Evolutionary conservation across 1,140 invertebrate genomes (phyloP).

Genomic region (Drosophila trapezifrons): DNA sequence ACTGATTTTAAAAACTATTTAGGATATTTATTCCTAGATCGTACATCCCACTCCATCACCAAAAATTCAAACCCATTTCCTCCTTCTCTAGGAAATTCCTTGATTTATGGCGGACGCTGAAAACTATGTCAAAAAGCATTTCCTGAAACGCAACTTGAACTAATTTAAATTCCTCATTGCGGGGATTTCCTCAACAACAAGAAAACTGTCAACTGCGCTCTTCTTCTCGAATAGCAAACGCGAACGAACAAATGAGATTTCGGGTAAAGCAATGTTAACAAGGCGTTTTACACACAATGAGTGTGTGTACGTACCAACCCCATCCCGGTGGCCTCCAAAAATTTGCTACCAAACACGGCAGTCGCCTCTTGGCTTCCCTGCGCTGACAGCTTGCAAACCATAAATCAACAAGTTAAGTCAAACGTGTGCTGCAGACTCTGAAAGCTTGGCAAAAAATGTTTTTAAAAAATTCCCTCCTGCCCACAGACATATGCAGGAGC

Average conservation of each 20-base stretch:
- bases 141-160: constrained; percentile 67
- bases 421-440: constrained; percentile 66
- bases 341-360: constrained; percentile 59
- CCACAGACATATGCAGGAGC: constrained; percentile 54
- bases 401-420: constrained; percentile 83
- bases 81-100: neutral
- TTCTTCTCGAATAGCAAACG: constrained; percentile 19
- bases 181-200: constrained; percentile 32
- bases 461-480: constrained; percentile 51
- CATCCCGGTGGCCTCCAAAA: neutral
- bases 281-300: constrained; percentile 77
- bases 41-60: neutral
- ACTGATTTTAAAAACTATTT: neutral
- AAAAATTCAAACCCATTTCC: neutral
- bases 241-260: constrained; percentile 61
- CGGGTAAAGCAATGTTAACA: constrained; percentile 72
- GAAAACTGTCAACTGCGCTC: constrained; percentile 60
- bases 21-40: neutral
- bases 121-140: constrained; percentile 77
- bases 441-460: constrained; percentile 54
- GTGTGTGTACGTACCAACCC: constrained; percentile 10
- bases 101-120: constrained; percentile 61
- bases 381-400: constrained; percentile 75
- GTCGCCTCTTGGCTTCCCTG: constrained; percentile 53
- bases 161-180: constrained; percentile 76